Evolutionary conservation across 2,113 vertebrate genomes (phyloP).

Genomic region (Saccopteryx leptura): DNA sequence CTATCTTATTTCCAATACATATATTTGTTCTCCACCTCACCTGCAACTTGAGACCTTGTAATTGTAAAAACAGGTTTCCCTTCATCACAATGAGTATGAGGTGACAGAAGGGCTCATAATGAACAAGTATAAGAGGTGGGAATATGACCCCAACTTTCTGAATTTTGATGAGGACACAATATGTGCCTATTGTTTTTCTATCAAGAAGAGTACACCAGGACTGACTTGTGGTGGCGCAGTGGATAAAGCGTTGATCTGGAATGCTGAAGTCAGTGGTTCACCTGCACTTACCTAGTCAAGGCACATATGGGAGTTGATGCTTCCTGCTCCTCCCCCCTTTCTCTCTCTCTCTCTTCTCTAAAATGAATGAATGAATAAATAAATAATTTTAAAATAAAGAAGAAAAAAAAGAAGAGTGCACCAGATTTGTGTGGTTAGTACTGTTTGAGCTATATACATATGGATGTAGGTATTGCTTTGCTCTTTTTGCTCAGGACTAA

Average conservation of each 20-base stretch:
- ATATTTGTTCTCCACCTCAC: background rate
- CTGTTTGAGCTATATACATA: background rate
- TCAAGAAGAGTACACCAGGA: background rate
- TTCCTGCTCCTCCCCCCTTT: too few species aligned
- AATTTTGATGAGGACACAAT: background rate
- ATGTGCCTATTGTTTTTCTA: background rate
- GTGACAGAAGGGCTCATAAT: background rate
- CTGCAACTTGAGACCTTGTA: background rate
- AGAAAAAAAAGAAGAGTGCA: background rate
- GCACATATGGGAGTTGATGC: too few species aligned
- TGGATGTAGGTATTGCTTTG: background rate
- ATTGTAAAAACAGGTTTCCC: background rate
- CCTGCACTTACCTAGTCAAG: too few species aligned
- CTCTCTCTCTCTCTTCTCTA: too few species aligned
- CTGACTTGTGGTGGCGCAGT: too few species aligned
- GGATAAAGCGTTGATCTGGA: too few species aligned
- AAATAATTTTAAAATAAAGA: too few species aligned
- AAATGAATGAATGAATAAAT: too few species aligned
- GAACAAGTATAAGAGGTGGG: background rate
- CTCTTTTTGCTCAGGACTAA: slow-evolving; percentile 8
- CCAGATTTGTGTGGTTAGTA: too few species aligned
- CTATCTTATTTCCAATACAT: background rate
- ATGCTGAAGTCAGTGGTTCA: too few species aligned
- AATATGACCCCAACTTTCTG: background rate
- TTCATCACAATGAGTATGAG: background rate